Evolutionary conservation across 2,888 invertebrate genomes (phyloP), one percentile per base, ranked within the genome.

Genomic region (Nudaria mundana): DNA sequence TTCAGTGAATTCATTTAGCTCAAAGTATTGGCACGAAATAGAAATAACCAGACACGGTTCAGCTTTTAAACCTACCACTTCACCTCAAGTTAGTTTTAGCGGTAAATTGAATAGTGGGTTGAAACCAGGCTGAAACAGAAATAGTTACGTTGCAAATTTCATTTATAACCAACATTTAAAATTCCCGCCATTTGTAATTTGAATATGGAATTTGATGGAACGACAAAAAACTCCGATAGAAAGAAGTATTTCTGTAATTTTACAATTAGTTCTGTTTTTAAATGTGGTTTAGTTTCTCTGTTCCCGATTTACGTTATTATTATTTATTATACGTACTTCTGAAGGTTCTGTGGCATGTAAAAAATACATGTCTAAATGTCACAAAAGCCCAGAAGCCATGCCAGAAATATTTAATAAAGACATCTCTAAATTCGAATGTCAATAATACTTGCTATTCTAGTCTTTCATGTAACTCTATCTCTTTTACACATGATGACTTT

Each of bases 1-100:
- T n/a, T 14, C 12, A 30, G 16, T 11, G 13, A 5, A 5, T 13
- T 5, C 14, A 13, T 32, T 30, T 13, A 34, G 5, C 3, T 18
- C 10, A 20, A n/a, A n/a, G 13, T 32, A 29, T 18, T 33, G 35
- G 25, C 36, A 43, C 46, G 10, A 31, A 32, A 32, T 38, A 31
- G 35, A 51, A 58, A 62, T 57, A 56, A 43, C 38, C 22, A 40
- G 41, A 69, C 67, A 69, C 30, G 55, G 30, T 64, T 65, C 43
- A 50, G 64, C 67, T 66, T 54, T 66, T 65, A 66, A 51, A 20
- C 22, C 31, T 41, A 30, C 37, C 37, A n/a, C 8, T 10, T 31
- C 36, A 38, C 56, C 46, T 60, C 44, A 43, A 48, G 33, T 56
- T 52, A 5, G 3, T 0, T 1, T 8, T 11, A 15, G n/a, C n/a